A percentile compares a stretch with the other conserved stretches of the same genome.
Conservation (phyloP, 2,113 vertebrate species). For the Planiliza haematocheilus region DNA sequence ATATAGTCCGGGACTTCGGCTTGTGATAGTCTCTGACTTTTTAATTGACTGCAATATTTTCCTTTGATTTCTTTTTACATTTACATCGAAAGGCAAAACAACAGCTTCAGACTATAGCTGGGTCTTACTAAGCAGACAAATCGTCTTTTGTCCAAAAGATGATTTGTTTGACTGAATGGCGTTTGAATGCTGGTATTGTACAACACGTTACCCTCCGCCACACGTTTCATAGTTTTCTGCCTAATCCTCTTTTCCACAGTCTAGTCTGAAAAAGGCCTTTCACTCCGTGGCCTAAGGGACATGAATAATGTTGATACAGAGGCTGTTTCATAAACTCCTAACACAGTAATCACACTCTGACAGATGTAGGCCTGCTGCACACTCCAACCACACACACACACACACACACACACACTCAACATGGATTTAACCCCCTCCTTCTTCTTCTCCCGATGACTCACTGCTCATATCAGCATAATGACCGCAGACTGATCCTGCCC, state of each 20-base stretch:
- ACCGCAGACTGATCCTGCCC: constrained; percentile 75
- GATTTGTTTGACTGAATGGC: constrained; percentile 40
- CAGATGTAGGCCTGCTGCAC: constrained; percentile 67
- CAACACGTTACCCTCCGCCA: constrained; percentile 50
- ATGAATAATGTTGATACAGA: constrained; percentile 76
- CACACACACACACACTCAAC: constrained; percentile 11
- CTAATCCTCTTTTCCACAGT: constrained; percentile 74
- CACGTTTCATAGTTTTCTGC: constrained; percentile 60
- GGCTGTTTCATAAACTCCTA: constrained; percentile 75
- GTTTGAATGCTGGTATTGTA: constrained; percentile 56
- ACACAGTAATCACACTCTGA: constrained; percentile 75
- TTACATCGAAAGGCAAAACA: constrained; percentile 36
- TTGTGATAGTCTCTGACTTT: not conserved
- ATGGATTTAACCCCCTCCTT: constrained; percentile 61
- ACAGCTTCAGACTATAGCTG: constrained; percentile 31
- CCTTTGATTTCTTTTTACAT: constrained; percentile 7
- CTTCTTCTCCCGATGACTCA: constrained; percentile 66
- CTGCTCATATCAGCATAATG: constrained; percentile 68
- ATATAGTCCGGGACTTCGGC: constrained; percentile 16
- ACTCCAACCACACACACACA: constrained; percentile 24
- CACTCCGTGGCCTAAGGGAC: constrained; percentile 70
- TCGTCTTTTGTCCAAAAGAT: constrained; percentile 28
- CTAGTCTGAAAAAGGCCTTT: constrained; percentile 71
- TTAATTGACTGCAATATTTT: constrained; percentile 9
- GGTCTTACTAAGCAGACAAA: constrained; percentile 51